phyloP scores from a whole-genome alignment of 1,140 invertebrate genomes.

The Trachymyrmex cornetzi region DNA sequence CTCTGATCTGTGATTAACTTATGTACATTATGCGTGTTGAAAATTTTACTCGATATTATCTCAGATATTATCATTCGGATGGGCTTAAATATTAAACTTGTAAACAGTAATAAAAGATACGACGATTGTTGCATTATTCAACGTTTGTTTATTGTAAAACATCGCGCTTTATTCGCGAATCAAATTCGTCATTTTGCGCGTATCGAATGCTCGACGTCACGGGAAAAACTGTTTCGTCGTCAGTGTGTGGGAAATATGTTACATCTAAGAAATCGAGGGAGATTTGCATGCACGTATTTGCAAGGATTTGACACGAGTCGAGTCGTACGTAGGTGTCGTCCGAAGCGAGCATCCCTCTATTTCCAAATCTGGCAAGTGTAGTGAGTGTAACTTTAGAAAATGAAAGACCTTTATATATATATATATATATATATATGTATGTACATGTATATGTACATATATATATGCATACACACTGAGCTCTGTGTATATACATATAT shows the following conservation, averaged over 20 bases:
- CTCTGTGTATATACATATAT: slow-evolving; percentile 36
- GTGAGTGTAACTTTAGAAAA: slow-evolving; percentile 81
- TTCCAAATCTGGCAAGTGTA: slow-evolving; percentile 85
- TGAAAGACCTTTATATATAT: slow-evolving; percentile 66
- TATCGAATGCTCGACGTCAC: not conserved
- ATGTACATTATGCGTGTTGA: not conserved
- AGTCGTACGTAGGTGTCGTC: slow-evolving; percentile 83
- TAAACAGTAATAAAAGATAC: not conserved
- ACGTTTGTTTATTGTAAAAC: not conserved
- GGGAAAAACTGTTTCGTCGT: not conserved
- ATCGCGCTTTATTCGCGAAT: not conserved
- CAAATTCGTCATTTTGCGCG: not conserved
- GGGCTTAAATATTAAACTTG: not conserved
- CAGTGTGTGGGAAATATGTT: slow-evolving; percentile 75
- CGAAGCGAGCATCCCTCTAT: slow-evolving; percentile 86
- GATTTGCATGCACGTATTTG: slow-evolving; percentile 86
- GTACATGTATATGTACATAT: slow-evolving; percentile 27
- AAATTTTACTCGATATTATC: not conserved
- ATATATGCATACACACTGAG: slow-evolving; percentile 55
- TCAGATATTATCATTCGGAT: slow-evolving; percentile 10
- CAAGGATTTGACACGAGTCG: slow-evolving; percentile 73
- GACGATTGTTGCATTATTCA: not conserved
- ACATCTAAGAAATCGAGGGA: slow-evolving; percentile 85
- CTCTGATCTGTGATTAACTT: not conserved
- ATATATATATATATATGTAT: slow-evolving; percentile 72